Percentiles rank a stretch among this genome's conserved stretches.
Conservation (phyloP, 2,888 invertebrate genomes). For the Cloeon dipterum region DNA sequence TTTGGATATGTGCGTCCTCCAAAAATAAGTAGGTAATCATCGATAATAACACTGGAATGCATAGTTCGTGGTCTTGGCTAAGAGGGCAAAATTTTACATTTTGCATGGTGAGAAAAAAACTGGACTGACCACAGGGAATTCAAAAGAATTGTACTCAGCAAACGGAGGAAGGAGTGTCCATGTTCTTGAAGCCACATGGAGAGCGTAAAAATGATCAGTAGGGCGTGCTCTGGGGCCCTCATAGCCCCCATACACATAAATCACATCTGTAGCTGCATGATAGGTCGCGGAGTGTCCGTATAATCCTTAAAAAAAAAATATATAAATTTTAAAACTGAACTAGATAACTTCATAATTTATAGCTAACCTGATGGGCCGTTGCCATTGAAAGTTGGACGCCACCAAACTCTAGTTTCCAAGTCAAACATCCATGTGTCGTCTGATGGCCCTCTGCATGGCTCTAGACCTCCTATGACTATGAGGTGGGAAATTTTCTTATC, state of each 20-base stretch:
- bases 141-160: slow-evolving; percentile 31
- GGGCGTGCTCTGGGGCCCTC: slow-evolving; percentile 36
- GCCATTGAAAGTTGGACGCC: slow-evolving; percentile 40
- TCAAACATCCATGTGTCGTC: slow-evolving; percentile 32
- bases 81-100: slow-evolving; percentile 1
- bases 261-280: slow-evolving; percentile 51
- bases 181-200: slow-evolving; percentile 48
- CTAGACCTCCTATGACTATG: slow-evolving; percentile 71
- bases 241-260: slow-evolving; percentile 81
- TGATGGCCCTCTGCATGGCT: slow-evolving; percentile 50
- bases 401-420: slow-evolving; percentile 50
- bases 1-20: slow-evolving; percentile 63
- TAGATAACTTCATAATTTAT: background rate
- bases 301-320: slow-evolving; percentile 30
- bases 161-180: slow-evolving; percentile 64
- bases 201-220: slow-evolving; percentile 53
- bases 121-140: slow-evolving; percentile 23
- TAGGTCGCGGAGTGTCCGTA: slow-evolving; percentile 82
- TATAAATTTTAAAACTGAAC: background rate
- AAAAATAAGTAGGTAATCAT: slow-evolving; percentile 74
- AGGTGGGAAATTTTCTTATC: slow-evolving; percentile 34
- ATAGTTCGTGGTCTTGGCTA: slow-evolving; percentile 60
- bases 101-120: too few relatives aligned
- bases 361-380: slow-evolving; percentile 42
- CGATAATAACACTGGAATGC: slow-evolving; percentile 71